Base-by-base conservation (phyloP, 2,797 vertebrate genomes). In the Manis javanica region DNA sequence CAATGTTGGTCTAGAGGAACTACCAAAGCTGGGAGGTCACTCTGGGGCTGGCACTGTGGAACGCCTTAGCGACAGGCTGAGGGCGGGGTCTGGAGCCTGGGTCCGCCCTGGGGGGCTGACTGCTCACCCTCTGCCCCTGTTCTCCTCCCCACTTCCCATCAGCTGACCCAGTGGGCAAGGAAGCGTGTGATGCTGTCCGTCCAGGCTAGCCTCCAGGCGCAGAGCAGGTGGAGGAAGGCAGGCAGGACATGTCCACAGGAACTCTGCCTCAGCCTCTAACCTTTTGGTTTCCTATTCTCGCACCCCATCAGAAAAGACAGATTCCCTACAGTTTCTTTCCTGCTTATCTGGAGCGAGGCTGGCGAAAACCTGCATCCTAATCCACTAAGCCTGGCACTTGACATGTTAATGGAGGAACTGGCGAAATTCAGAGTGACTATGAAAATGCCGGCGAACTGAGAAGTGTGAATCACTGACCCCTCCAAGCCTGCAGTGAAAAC, bases 81-180 rank as follows among this genome's bases (percentile, higher is more conserved):
- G 51, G 39, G 2, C 34, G 34, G 34, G 34, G 34, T 4, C 0
- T 8, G 26, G 8, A 49, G 71, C 66, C 0, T 0, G 2, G 59
- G 23, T 42, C 68, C 7, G 29, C 21, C 7, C n/a, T 7, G 2
- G 31, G 57, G 46, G 14, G 53, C 16, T 1, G 26, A 42, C 42
- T 42, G 42, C 42, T 42, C 42, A 6, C 7, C 1, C 42, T 42
- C 42, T 42, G 42, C 42, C 42, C 42, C 42, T 42, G 42, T 42
- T 42, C 42, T 42, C 42, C 42, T 42, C 42, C 42, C 71, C 23
- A 16, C 19, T 37, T 42, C 29, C 23, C 0, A 2, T 0, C 1
- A 13, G 31, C 84, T 39, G 55, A 29, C 5, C 16, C 29, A 2
- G 18, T 0, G 39, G 1, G 8, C 0, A 7, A 19, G 39, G 23